Evolutionary conservation across 2,113 vertebrate species (phyloP), one percentile per base, ranked within the genome.

Genomic region (Tachuris rubrigastra): DNA sequence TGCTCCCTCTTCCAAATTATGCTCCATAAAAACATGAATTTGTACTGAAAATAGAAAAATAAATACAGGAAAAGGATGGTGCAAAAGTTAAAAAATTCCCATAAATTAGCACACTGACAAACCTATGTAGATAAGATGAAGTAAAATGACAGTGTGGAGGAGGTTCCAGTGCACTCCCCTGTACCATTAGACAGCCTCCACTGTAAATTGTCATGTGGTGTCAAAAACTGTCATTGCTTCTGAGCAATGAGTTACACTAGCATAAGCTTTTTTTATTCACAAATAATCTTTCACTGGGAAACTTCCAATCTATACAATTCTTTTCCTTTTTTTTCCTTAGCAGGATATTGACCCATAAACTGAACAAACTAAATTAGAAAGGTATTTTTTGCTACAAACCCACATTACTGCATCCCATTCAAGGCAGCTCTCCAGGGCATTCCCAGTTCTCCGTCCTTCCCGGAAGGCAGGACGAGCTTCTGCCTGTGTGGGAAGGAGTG

Each of bases 311-410:
- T 12, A 60, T 41, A 67, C 30, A 62, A 68, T 69, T 35, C 1
- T 42, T 62, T 31, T 46, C 30, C 14, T 28, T 73, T 55, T 47
- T 42, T 46, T 71, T 37, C 30, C 16, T 42, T 66, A 31, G 2
- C 68, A 78, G 46, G 39, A 67, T 78, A 83, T 28, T 84, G 76
- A 74, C 89, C 76, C 72, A 44, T 35, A 90, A 87, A 78, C 31
- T n/a, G 59, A 78, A 60, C 52, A 68, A 84, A 88, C 42, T 46
- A 74, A 84, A 60, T 60, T 24, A 84, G 67, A 69, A 71, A 80
- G 63, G 53, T 62, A 11, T 47, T 74, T 95, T 95, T 89, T 95
- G 69, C 69, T 46, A 47, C 56, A 89, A 81, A 21, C n/a, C 31
- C 31, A 11, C 46, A 85, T 44, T 71, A 72, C 44, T 78, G 69